Conservation (phyloP, 1,140 invertebrate species). For the Drosophila parabipectinata region DNA sequence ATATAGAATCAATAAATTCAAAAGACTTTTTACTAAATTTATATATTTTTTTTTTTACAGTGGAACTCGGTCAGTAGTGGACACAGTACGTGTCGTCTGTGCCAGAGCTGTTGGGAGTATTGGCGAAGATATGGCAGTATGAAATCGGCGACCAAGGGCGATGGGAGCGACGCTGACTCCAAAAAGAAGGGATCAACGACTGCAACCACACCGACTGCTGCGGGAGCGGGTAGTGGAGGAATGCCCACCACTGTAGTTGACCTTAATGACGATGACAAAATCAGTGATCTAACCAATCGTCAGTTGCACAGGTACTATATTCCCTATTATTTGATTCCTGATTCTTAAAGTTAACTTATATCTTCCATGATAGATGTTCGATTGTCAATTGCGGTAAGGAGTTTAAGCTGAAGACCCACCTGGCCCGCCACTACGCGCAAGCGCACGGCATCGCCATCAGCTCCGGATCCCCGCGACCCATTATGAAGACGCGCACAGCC, state of each 20-base stretch:
- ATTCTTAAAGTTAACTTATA: not conserved
- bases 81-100: conserved; percentile 95
- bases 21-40: not conserved
- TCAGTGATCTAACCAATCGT: conserved; percentile 84
- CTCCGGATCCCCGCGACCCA: conserved; percentile 92
- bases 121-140: conserved; percentile 99
- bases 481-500: conserved; percentile 98
- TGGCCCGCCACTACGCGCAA: conserved; percentile 95
- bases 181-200: conserved; percentile 84
- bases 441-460: conserved; percentile 91
- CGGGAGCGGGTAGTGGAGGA: conserved; percentile 28
- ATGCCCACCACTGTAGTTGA: conserved; percentile 63
- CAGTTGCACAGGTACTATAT: conserved; percentile 76
- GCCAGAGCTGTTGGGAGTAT: conserved; percentile 97
- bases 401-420: conserved; percentile 96
- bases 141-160: conserved; percentile 88
- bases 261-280: conserved; percentile 84
- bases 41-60: conserved; percentile 85
- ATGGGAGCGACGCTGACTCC: conserved; percentile 85
- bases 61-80: conserved; percentile 97
- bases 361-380: conserved; percentile 88
- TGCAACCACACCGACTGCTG: conserved; percentile 36
- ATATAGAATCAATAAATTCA: not conserved
- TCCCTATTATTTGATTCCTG: not conserved
- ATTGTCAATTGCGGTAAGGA: conserved; percentile 96